Evolutionary conservation across 2,888 invertebrate species (phyloP), one percentile per base, ranked within the genome.

Genomic region (Plebejus anna): DNA sequence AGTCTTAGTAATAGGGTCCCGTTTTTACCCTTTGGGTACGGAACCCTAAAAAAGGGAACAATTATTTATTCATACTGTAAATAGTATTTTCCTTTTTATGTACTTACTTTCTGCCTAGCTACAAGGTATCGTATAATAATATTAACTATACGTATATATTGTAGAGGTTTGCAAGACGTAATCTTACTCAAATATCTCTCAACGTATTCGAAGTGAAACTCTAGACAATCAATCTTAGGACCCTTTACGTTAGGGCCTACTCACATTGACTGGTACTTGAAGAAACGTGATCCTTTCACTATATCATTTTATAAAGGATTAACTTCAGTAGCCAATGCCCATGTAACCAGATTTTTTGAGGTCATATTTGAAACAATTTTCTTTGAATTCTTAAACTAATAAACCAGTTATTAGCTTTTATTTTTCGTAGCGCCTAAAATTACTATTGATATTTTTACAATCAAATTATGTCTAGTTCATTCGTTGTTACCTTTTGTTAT

Each of bases 191-290:
- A 82, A 80, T 81, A 79, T 82, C 82, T 80, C 80, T 81, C 82
- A 84, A 86, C 83, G 83, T 87, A 88, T 88, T 89, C 89, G 87
- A 86, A 86, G 80, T 80, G 81, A 84, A 87, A 85, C 82, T 77
- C 79, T 89, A 92, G 90, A 91, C 92, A 92, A 92, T 92, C 91
- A 91, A 92, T 92, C 92, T 92, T 88, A 81, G 86, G 88, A 88
- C 91, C 92, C 91, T 92, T 90, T 90, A 90, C 89, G 88, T 88
- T 89, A 88, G 78, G 83, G 82, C 79, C n/a, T 71, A 42, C 28
- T 77, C 80, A 80, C 79, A 83, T 79, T 57, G 75, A 78, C 79
- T 75, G 80, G 79, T 11, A 11, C 11, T 51, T 61, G 7, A 11
- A 7, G 16, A 16, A 5, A 22, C 16, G 57, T 57, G 57, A 57